Percentiles rank a stretch among this genome's conserved stretches.
These are phyloP conservation scores for Chrysotoxum bicinctum DNA, from an alignment of 2,888 invertebrate genomes.

Conservation along the genomic window DNA sequence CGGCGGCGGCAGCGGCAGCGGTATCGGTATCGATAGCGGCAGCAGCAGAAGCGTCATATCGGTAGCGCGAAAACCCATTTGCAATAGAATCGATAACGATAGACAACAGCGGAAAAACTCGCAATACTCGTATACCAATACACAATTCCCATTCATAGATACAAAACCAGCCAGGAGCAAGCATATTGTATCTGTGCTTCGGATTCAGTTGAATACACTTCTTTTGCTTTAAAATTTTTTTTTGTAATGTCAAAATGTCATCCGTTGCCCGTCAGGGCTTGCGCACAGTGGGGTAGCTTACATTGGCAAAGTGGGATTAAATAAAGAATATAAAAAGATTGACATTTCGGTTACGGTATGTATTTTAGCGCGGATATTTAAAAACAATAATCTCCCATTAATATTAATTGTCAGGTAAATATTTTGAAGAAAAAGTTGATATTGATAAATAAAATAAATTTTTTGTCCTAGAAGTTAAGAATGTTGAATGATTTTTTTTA, in stretches of 20 bases:
- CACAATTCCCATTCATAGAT: not conserved
- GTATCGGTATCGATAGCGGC: too few species aligned
- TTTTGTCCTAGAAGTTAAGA: too few species aligned
- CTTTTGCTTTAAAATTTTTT: not conserved
- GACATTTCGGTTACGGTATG: too few species aligned
- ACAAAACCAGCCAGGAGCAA: slow-evolving; percentile 16
- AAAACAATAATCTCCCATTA: too few species aligned
- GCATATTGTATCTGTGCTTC: slow-evolving; percentile 14
- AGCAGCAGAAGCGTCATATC: slow-evolving; percentile 12
- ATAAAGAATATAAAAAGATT: not conserved
- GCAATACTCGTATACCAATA: not conserved
- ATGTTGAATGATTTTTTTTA: too few species aligned
- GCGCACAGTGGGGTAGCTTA: not conserved
- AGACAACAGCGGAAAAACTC: slow-evolving; percentile 26
- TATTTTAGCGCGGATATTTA: too few species aligned
- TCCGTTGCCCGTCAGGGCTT: slow-evolving; percentile 27
- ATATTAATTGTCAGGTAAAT: too few species aligned
- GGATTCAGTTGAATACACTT: slow-evolving; percentile 20
- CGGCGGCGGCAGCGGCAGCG: slow-evolving; percentile 3
- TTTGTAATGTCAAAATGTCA: slow-evolving; percentile 28
- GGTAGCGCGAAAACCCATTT: slow-evolving; percentile 8
- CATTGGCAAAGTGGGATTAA: not conserved
- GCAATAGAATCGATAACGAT: slow-evolving; percentile 42
- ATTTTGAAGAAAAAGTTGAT: too few species aligned
- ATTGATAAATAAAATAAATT: too few species aligned